phyloP scores from a whole-genome alignment of 2,888 invertebrate genomes.

The Tipula confusa region DNA sequence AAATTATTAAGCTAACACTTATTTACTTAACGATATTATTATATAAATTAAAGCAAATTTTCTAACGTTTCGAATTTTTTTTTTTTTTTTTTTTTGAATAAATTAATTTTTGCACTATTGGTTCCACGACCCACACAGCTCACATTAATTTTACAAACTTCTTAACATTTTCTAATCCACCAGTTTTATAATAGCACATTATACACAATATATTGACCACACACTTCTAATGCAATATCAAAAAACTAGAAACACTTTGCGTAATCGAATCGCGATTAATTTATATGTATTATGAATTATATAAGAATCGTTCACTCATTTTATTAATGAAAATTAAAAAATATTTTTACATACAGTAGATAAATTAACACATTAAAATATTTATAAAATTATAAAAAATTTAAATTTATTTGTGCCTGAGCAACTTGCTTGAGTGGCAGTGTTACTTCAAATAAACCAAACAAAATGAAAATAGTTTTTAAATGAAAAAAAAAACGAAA shows the following conservation, averaged over 20 bases:
- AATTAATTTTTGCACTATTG: neutral
- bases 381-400: neutral
- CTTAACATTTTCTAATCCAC: neutral
- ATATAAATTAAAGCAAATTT: neutral
- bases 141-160: neutral
- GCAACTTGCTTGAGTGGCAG: neutral
- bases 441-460: neutral
- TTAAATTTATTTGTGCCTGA: neutral
- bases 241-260: neutral
- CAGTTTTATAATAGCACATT: neutral
- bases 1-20: neutral
- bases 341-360: neutral
- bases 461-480: constrained; percentile 1
- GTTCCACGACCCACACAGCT: neutral
- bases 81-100: neutral
- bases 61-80: neutral
- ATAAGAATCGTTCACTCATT: neutral
- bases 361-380: neutral
- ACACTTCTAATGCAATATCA: neutral
- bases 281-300: too few relatives aligned
- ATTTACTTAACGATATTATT: neutral
- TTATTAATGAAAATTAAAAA: neutral
- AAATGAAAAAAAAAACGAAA: neutral
- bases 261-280: neutral
- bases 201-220: neutral